A percentile compares a stretch with the other conserved stretches of the same genome.
phyloP scores from a whole-genome alignment of 2,888 invertebrate genomes.

The Hypolimnas misippus region DNA sequence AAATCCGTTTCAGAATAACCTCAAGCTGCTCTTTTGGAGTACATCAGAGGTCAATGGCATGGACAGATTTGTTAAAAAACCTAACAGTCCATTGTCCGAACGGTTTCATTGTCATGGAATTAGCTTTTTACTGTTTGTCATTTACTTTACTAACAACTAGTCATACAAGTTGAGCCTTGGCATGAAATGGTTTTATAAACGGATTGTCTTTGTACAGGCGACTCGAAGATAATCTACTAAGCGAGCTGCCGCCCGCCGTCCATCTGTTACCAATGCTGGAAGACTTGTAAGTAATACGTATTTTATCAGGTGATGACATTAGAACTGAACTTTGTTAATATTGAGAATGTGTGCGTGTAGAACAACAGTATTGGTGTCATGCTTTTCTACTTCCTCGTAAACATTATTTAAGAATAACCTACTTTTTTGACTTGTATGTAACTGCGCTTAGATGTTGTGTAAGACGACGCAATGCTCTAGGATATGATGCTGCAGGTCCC shows the following conservation, averaged over 20 bases:
- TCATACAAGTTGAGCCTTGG: background rate
- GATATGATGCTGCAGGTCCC: no score
- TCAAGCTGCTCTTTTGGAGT: background rate
- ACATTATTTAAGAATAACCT: no score
- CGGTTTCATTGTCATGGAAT: background rate
- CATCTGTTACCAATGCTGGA: constrained; percentile 89
- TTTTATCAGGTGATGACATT: no score
- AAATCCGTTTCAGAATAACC: background rate
- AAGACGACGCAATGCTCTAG: no score
- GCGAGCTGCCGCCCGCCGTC: constrained; percentile 90
- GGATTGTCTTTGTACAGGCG: constrained; percentile 53
- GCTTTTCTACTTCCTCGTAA: no score
- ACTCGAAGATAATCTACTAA: constrained; percentile 76
- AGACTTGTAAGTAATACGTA: constrained; percentile 90
- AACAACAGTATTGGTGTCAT: no score
- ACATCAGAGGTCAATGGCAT: constrained; percentile 1
- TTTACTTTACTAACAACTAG: background rate
- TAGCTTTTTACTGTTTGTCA: constrained; percentile 2
- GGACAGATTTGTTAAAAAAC: background rate
- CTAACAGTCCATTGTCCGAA: constrained; percentile 5
- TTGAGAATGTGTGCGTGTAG: no score
- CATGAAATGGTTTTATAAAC: constrained; percentile 3
- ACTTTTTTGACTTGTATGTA: no score
- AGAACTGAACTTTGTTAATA: no score
- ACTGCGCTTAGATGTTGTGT: no score